Conservation (phyloP, 2,113 vertebrate genomes). For the Probosciger aterrimus region DNA sequence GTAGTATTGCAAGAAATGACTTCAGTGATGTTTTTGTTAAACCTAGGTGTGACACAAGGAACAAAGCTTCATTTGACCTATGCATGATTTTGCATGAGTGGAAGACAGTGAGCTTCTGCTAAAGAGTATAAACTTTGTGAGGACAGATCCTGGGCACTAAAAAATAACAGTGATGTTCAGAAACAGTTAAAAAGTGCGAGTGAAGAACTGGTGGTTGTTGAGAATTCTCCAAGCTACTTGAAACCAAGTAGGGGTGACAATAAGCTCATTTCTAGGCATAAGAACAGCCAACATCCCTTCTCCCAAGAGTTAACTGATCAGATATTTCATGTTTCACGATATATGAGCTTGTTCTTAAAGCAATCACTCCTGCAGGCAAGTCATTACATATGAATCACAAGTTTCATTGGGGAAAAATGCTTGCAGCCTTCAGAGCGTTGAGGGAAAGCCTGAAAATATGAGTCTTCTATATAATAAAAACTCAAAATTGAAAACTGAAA, state of each 20-base stretch:
- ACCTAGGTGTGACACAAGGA: not conserved
- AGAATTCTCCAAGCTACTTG: not conserved
- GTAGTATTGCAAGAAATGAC: not conserved
- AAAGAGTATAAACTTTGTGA: not conserved
- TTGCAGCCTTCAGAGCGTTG: not conserved
- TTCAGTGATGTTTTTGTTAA: not conserved
- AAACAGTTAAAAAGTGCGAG: not conserved
- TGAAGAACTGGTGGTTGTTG: not conserved
- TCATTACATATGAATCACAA: not conserved
- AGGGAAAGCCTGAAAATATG: not conserved
- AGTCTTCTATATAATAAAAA: not conserved
- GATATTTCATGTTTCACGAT: not conserved
- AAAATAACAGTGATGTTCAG: not conserved
- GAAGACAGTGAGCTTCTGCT: not conserved
- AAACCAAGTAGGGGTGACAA: not conserved
- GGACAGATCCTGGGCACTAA: not conserved
- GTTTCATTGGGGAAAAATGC: not conserved
- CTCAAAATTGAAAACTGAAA: not conserved
- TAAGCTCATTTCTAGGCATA: not conserved
- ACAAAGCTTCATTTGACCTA: not conserved
- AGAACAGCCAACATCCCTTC: not conserved
- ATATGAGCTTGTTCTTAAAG: not conserved
- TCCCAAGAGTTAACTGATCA: not conserved
- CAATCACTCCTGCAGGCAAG: not conserved
- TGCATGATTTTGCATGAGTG: not conserved